These are phyloP conservation scores for Eretmodus cyanostictus DNA, from an alignment of 2,113 vertebrate species.

Conservation along the genomic window DNA sequence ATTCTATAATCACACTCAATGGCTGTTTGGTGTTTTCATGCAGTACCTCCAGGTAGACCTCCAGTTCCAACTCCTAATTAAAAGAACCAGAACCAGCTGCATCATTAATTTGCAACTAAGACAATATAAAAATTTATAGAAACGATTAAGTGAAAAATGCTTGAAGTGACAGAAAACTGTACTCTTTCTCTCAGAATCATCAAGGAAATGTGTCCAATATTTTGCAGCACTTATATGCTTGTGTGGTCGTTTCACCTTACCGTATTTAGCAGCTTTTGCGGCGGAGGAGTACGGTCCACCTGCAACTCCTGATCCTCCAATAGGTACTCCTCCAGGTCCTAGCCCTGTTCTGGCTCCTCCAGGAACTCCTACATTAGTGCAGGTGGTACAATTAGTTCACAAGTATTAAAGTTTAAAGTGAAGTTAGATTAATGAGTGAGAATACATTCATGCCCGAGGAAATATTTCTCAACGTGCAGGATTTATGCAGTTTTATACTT, in stretches of 20 bases:
- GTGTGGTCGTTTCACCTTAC: neutral
- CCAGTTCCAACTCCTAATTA: neutral
- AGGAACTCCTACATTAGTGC: neutral
- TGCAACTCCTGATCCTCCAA: neutral
- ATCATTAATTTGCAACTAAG: neutral
- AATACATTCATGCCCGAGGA: neutral
- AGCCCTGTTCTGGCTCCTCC: neutral
- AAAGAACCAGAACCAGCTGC: neutral
- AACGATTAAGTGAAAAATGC: neutral
- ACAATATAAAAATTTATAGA: neutral
- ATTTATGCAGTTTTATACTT: neutral
- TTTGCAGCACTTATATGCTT: neutral
- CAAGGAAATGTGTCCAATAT: neutral
- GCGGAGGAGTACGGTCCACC: conserved; percentile 23
- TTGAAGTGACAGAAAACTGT: neutral
- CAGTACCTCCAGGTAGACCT: neutral
- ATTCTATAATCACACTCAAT: neutral
- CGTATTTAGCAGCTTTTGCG: conserved; percentile 44
- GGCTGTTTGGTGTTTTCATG: neutral
- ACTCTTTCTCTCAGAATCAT: neutral
- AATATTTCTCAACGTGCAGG: neutral
- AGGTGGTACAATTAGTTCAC: neutral
- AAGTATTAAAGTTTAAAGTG: neutral
- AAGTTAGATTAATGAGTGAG: neutral
- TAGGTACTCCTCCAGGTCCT: neutral